phyloP scores from a whole-genome alignment of 92 coral and sea anemone species.

The Scolanthus callimorphus region DNA sequence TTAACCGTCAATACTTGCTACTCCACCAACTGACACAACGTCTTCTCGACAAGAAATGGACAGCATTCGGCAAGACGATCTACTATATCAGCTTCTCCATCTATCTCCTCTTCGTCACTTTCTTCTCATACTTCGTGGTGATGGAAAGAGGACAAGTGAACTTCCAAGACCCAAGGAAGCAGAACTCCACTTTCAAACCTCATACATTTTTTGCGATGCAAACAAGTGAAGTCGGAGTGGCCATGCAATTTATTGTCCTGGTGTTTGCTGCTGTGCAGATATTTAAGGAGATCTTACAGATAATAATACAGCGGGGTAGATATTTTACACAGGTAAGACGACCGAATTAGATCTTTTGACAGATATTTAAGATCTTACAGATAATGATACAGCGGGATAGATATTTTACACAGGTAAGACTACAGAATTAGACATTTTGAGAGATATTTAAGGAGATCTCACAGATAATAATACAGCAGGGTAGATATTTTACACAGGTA shows the following conservation, averaged over 20 bases:
- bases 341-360: too few relatives aligned
- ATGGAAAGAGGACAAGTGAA: constrained; percentile 40
- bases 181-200: constrained; percentile 8
- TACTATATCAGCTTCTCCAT: constrained; percentile 54
- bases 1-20: constrained; percentile 49
- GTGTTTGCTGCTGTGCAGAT: constrained; percentile 48
- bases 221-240: background rate
- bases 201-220: constrained; percentile 7
- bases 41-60: constrained; percentile 74
- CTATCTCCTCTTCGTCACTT: constrained; percentile 40
- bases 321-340: constrained; percentile 46
- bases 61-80: constrained; percentile 53
- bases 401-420: constrained; percentile 45
- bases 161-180: background rate
- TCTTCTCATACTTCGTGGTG: constrained; percentile 48
- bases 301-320: constrained; percentile 49
- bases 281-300: constrained; percentile 63
- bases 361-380: constrained; percentile 59
- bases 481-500: constrained; percentile 51
- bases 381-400: constrained; percentile 50
- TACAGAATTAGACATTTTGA: too few relatives aligned
- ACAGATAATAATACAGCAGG: constrained; percentile 60
- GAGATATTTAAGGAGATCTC: constrained; percentile 54
- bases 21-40: constrained; percentile 73
- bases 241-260: constrained; percentile 17